Percentiles rank a stretch among this genome's conserved stretches.
phyloP scores from a whole-genome alignment of 2,113 vertebrate species.

The Rafetus swinhoei region DNA sequence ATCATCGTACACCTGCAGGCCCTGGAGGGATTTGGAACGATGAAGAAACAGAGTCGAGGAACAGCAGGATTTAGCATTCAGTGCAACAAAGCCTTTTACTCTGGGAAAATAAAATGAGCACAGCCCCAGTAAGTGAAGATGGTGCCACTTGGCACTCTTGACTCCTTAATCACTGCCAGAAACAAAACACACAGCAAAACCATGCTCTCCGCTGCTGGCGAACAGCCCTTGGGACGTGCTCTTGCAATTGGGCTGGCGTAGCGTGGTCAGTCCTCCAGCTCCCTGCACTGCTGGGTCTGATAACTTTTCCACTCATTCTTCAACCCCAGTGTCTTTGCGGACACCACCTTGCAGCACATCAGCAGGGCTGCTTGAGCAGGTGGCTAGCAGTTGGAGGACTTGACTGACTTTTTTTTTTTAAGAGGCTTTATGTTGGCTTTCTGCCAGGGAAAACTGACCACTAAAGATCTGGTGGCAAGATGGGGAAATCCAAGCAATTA shows the following conservation, averaged over 20 bases:
- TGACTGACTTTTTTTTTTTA: rapidly evolving
- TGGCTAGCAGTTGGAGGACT: not conserved
- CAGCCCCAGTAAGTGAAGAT: not conserved
- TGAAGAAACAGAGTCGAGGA: not conserved
- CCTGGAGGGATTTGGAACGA: not conserved
- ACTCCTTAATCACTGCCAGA: not conserved
- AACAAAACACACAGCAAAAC: not conserved
- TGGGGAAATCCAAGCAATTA: not conserved
- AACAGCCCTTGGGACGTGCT: not conserved
- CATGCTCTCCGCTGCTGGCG: not conserved
- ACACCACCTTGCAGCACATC: not conserved
- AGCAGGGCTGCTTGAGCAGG: not conserved
- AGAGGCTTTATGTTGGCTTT: too few species aligned
- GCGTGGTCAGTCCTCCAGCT: not conserved
- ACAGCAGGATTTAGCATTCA: not conserved
- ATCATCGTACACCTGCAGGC: not conserved
- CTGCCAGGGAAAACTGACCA: not conserved
- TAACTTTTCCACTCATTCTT: not conserved
- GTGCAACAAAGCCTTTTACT: not conserved
- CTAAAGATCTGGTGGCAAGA: not conserved
- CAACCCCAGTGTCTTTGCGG: not conserved
- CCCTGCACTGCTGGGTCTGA: not conserved
- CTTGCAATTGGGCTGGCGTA: not conserved
- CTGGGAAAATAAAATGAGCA: not conserved
- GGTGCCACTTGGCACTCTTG: not conserved